These are phyloP conservation scores for Otus sunia DNA, from an alignment of 2,113 vertebrate genomes.

Conservation along the genomic window DNA sequence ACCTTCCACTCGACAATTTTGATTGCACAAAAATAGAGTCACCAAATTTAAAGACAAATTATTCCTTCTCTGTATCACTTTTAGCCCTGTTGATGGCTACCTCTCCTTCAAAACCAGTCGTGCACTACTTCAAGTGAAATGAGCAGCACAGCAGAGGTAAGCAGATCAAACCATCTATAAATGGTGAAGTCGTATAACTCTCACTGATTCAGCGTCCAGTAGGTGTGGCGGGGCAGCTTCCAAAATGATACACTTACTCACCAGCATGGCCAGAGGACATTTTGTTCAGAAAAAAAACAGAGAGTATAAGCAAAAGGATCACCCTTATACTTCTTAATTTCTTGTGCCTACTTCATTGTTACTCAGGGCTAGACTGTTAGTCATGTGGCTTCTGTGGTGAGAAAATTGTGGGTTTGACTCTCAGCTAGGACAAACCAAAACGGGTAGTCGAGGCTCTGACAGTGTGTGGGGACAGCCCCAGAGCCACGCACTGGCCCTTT, in stretches of 20 bases:
- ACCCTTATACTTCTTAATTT: not conserved
- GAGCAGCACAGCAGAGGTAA: not conserved
- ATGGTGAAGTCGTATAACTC: not conserved
- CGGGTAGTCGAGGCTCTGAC: not conserved
- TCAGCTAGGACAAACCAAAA: not conserved
- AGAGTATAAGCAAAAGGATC: not conserved
- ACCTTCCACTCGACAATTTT: not conserved
- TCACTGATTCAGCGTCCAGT: not conserved
- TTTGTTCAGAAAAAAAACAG: not conserved
- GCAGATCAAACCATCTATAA: not conserved
- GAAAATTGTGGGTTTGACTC: not conserved
- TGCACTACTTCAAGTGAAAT: not conserved
- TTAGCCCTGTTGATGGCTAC: not conserved
- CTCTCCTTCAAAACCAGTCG: not conserved
- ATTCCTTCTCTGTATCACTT: not conserved
- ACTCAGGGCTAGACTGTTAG: not conserved
- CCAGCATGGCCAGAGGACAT: not conserved
- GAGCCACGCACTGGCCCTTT: not conserved
- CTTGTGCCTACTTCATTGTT: not conserved
- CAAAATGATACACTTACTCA: not conserved
- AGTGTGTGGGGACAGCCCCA: not conserved
- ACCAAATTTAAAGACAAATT: not conserved
- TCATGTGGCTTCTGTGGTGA: not conserved
- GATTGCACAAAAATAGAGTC: rapidly evolving
- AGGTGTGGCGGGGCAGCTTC: not conserved